Percentiles rank a stretch among this genome's conserved stretches.
Evolutionary conservation across 2,113 vertebrate species (phyloP).

Genomic region (Clarias batrachus): DNA sequence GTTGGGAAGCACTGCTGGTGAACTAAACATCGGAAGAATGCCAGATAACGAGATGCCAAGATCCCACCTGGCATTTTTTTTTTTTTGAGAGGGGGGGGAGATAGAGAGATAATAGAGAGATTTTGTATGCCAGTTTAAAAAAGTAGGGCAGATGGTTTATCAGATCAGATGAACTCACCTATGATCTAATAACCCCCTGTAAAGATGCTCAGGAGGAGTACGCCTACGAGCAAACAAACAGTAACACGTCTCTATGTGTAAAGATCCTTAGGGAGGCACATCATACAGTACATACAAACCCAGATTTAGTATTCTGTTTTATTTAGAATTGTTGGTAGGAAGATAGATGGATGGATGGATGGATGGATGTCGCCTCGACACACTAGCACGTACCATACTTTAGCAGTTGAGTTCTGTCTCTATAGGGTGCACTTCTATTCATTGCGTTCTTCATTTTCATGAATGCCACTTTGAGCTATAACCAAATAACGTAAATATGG

Average conservation of each 20-base stretch:
- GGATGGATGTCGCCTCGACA: background rate
- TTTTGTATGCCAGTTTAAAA: conserved; percentile 14
- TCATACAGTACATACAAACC: background rate
- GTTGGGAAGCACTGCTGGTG: conserved; percentile 16
- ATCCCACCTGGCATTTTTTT: background rate
- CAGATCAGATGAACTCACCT: conserved; percentile 37
- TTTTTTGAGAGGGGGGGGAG: background rate
- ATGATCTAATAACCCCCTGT: conserved; percentile 32
- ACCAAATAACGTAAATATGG: background rate
- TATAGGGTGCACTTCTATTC: background rate
- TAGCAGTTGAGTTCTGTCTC: background rate
- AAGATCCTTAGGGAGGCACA: background rate
- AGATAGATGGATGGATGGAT: background rate
- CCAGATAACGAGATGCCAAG: conserved; percentile 15
- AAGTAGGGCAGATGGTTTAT: conserved; percentile 45
- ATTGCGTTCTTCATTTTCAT: background rate
- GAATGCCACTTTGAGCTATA: background rate
- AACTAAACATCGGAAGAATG: conserved; percentile 14
- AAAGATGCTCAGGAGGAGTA: background rate
- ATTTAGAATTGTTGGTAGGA: background rate
- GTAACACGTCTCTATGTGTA: background rate
- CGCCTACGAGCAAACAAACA: background rate
- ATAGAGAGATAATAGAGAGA: background rate
- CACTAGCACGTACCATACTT: background rate
- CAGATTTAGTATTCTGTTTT: background rate